phyloP scores from a whole-genome alignment of 1,140 invertebrate species.

The Adelges cooleyi region DNA sequence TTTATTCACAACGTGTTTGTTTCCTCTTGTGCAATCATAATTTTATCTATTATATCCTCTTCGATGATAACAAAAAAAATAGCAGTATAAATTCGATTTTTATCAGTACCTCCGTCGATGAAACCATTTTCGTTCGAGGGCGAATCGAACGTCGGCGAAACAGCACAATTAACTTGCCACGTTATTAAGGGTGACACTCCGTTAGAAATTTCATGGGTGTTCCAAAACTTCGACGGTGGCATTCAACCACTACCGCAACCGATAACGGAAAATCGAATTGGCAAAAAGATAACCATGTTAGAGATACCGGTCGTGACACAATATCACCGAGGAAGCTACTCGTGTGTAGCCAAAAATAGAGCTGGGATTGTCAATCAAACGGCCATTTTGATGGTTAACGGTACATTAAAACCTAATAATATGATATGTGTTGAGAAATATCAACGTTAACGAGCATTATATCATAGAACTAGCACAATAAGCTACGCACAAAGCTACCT shows the following conservation, averaged over 20 bases:
- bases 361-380: conserved; percentile 35
- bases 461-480: background rate
- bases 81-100: background rate
- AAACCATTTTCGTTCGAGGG: conserved; percentile 43
- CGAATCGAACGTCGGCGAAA: conserved; percentile 41
- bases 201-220: conserved; percentile 52
- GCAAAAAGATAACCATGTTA: conserved; percentile 31
- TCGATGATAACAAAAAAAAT: too few relatives aligned
- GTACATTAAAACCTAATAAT: too few relatives aligned
- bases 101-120: conserved; percentile 40
- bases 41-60: too few relatives aligned
- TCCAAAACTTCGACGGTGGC: conserved; percentile 42
- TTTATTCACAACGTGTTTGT: too few relatives aligned
- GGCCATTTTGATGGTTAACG: conserved; percentile 33
- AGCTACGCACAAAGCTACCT: background rate
- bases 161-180: conserved; percentile 47
- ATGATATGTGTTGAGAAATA: background rate
- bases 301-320: conserved; percentile 31
- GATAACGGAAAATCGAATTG: conserved; percentile 26
- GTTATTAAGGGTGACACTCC: conserved; percentile 64
- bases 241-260: conserved; percentile 30
- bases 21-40: too few relatives aligned
- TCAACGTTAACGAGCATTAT: background rate
- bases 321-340: conserved; percentile 42
- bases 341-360: conserved; percentile 41